Evolutionary conservation across 2,888 invertebrate species (phyloP).

Genomic region (Lasioglossum figueresi): DNA sequence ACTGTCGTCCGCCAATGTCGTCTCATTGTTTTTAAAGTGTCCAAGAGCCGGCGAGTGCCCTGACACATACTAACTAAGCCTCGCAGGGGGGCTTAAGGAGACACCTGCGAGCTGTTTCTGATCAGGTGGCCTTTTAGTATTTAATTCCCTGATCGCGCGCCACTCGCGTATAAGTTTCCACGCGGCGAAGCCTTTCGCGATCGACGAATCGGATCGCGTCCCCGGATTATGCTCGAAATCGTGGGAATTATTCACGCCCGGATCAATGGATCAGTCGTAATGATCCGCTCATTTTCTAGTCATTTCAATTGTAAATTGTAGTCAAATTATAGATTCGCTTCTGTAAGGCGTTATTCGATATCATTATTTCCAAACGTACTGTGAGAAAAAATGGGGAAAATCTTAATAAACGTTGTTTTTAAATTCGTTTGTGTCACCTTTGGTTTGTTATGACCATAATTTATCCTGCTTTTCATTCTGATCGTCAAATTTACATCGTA

Average conservation of each 20-base stretch:
- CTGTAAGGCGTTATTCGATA: neutral
- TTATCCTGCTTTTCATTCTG: neutral
- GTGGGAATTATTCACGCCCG: neutral
- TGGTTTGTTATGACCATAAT: neutral
- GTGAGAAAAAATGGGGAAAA: neutral
- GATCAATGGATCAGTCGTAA: neutral
- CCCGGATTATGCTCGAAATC: slow-evolving; percentile 19
- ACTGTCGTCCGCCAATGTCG: slow-evolving; percentile 76
- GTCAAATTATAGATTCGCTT: neutral
- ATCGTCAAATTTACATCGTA: neutral
- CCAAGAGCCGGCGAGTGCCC: slow-evolving; percentile 61
- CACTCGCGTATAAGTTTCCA: slow-evolving; percentile 40
- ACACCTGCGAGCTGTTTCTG: slow-evolving; percentile 74
- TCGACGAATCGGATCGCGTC: neutral
- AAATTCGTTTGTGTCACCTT: neutral
- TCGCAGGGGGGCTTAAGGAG: slow-evolving; percentile 57
- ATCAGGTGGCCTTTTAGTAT: slow-evolving; percentile 70
- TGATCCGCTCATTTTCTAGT: neutral
- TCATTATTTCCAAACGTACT: neutral
- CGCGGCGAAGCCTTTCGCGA: slow-evolving; percentile 7
- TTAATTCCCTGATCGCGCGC: slow-evolving; percentile 64
- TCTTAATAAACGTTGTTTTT: neutral
- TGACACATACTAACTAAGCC: slow-evolving; percentile 73
- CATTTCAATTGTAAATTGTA: neutral
- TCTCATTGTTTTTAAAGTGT: slow-evolving; percentile 81